phyloP scores from a whole-genome alignment of 2,888 invertebrate genomes.

The Helobdella robusta region DNA sequence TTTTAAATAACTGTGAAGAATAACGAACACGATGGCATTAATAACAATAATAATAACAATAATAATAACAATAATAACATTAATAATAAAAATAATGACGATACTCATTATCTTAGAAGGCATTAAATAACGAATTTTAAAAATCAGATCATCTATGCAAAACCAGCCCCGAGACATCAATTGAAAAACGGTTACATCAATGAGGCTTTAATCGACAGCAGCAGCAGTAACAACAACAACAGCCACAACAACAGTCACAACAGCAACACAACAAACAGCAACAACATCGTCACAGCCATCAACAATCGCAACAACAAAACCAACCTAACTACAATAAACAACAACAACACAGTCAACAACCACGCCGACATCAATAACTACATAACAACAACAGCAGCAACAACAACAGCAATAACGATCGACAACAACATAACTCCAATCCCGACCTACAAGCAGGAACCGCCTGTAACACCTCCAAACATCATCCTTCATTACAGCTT shows the following conservation, averaged over 20 bases:
- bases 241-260: no score
- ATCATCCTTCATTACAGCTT: slow-evolving; percentile 99
- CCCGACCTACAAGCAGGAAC: slow-evolving; percentile 67
- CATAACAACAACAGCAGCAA: slow-evolving; percentile 18
- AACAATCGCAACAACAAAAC: not conserved
- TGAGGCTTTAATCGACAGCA: not conserved
- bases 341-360: not conserved
- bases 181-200: not conserved
- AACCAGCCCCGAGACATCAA: not conserved
- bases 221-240: not conserved
- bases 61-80: slow-evolving; percentile 18
- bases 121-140: slow-evolving; percentile 18
- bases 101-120: slow-evolving; percentile 18
- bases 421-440: slow-evolving; percentile 7
- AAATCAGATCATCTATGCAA: slow-evolving; percentile 5
- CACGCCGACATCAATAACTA: no score
- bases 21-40: slow-evolving; percentile 48
- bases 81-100: slow-evolving; percentile 19
- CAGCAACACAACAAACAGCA: no score
- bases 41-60: slow-evolving; percentile 18
- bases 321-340: not conserved
- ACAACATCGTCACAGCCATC: not conserved
- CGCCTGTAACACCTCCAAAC: slow-evolving; percentile 98
- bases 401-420: not conserved
- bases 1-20: not conserved